phyloP scores from a whole-genome alignment of 1,140 invertebrate genomes.

The Achatina immaculata region DNA sequence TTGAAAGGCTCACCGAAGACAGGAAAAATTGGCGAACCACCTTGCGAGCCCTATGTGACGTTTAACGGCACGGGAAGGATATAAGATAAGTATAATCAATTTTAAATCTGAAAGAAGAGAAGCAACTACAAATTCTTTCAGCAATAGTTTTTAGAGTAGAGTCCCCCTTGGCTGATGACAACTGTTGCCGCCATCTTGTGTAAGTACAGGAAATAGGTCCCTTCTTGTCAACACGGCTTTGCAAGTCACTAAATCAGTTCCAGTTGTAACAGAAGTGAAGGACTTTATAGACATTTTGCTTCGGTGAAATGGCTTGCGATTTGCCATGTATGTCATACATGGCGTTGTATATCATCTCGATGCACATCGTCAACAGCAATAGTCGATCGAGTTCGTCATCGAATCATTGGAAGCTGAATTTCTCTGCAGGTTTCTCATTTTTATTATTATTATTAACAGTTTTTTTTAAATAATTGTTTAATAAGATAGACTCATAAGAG shows the following conservation, averaged over 20 bases:
- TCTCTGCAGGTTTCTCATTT: conserved; percentile 29
- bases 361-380: conserved; percentile 80
- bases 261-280: background rate
- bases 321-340: conserved; percentile 68
- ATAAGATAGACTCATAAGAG: too few species aligned
- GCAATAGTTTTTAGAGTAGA: background rate
- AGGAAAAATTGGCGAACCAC: too few species aligned
- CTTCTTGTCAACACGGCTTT: background rate
- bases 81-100: too few species aligned
- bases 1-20: too few species aligned
- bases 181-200: conserved; percentile 15
- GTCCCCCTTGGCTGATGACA: background rate
- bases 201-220: background rate
- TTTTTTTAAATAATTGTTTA: too few species aligned
- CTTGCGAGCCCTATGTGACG: too few species aligned
- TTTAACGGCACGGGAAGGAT: too few species aligned
- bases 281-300: conserved; percentile 14
- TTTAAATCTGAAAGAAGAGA: too few species aligned
- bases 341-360: conserved; percentile 72
- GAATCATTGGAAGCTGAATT: conserved; percentile 79
- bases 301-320: conserved; percentile 51
- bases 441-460: too few species aligned
- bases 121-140: too few species aligned
- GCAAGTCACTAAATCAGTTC: conserved; percentile 10
- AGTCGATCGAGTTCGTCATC: conserved; percentile 77